Conservation (phyloP, 2,888 invertebrate genomes). For the Calliphora vomitoria region DNA sequence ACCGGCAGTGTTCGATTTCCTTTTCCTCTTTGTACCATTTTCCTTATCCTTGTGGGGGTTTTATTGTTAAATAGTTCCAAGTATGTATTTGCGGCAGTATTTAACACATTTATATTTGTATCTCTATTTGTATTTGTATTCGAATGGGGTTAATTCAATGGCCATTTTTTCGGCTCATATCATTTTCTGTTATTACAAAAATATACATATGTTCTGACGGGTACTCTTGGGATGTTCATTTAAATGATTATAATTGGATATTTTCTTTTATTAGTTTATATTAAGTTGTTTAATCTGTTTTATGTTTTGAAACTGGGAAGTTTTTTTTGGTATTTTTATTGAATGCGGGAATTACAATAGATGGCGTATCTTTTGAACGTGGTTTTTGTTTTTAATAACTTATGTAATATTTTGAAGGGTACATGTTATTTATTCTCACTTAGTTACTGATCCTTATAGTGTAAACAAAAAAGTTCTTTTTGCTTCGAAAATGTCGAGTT, state of each 20-base stretch:
- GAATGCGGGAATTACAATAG: too few relatives aligned
- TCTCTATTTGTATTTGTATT: background rate
- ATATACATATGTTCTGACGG: background rate
- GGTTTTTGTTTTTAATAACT: too few relatives aligned
- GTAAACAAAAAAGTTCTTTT: too few relatives aligned
- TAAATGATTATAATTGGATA: slow-evolving; percentile 13
- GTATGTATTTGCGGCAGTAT: background rate
- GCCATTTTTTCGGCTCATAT: background rate
- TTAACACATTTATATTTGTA: slow-evolving; percentile 25
- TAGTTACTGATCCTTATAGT: too few relatives aligned
- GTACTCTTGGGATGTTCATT: background rate
- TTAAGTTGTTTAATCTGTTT: too few relatives aligned
- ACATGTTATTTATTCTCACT: too few relatives aligned
- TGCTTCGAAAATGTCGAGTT: too few relatives aligned
- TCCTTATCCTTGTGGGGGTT: background rate
- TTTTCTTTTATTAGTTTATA: background rate
- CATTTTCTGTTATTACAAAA: background rate
- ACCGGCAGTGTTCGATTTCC: slow-evolving; percentile 6
- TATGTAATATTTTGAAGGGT: too few relatives aligned
- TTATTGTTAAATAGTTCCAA: slow-evolving; percentile 9
- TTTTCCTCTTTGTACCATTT: background rate
- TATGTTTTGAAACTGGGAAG: too few relatives aligned
- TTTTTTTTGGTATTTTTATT: too few relatives aligned
- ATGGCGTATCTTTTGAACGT: too few relatives aligned
- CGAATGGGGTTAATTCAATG: background rate